Evolutionary conservation across 2,888 invertebrate species (phyloP).

Genomic region (Pyrgus malvae): DNA sequence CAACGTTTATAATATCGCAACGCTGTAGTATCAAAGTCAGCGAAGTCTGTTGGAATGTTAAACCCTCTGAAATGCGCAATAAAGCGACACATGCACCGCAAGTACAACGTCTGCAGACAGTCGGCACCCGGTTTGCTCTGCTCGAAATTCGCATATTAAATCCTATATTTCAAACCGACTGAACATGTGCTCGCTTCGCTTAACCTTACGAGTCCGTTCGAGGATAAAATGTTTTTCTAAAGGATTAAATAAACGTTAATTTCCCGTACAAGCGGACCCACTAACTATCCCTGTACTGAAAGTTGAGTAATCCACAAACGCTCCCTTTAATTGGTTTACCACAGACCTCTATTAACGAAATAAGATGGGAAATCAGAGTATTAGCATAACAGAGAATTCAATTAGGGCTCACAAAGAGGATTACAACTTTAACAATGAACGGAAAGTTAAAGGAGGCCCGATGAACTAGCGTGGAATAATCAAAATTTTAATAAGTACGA

Average conservation of each 20-base stretch:
- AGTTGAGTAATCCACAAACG: conserved; percentile 77
- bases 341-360: conserved; percentile 80
- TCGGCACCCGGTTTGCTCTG: conserved; percentile 36
- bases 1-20: conserved; percentile 69
- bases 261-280: conserved; percentile 56
- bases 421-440: conserved; percentile 81
- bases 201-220: conserved; percentile 29
- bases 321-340: conserved; percentile 80
- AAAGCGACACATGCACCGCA: conserved; percentile 58
- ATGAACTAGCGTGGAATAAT: conserved; percentile 76
- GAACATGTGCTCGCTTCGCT: conserved; percentile 29
- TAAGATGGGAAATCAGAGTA: conserved; percentile 82
- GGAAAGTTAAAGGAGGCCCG: conserved; percentile 72
- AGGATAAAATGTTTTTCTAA: conserved; percentile 17
- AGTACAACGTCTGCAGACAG: conserved; percentile 33
- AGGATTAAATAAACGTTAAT: conserved; percentile 49
- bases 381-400: conserved; percentile 82
- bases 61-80: conserved; percentile 61
- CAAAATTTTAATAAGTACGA: conserved; percentile 71
- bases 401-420: conserved; percentile 81
- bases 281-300: conserved; percentile 68
- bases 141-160: conserved; percentile 40
- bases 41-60: conserved; percentile 58
- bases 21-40: conserved; percentile 58
- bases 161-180: conserved; percentile 41